These are phyloP conservation scores for Nettapus auritus DNA, from an alignment of 2,113 vertebrate species.

Conservation along the genomic window DNA sequence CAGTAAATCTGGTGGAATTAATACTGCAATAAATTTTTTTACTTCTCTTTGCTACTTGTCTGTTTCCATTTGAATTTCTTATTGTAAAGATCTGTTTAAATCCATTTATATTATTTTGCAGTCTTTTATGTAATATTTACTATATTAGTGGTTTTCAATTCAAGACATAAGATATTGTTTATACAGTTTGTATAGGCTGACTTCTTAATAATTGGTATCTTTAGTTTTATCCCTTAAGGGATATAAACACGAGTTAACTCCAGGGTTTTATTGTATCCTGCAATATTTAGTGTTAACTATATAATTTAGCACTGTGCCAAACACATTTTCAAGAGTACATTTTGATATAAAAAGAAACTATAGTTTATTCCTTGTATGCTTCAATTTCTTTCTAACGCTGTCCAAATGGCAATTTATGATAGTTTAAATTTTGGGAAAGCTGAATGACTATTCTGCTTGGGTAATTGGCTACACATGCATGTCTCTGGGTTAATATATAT, in stretches of 20 bases:
- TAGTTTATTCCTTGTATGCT: slow-evolving; percentile 87
- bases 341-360: slow-evolving; percentile 88
- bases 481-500: slow-evolving; percentile 50
- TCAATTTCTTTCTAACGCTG: slow-evolving; percentile 83
- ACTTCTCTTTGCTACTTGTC: slow-evolving; percentile 99
- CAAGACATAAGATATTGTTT: slow-evolving; percentile 84
- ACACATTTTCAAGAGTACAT: slow-evolving; percentile 87
- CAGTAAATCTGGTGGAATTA: slow-evolving; percentile 96
- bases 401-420: slow-evolving; percentile 73
- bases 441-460: slow-evolving; percentile 51
- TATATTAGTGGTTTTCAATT: slow-evolving; percentile 83
- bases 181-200: slow-evolving; percentile 86
- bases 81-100: slow-evolving; percentile 88
- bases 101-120: slow-evolving; percentile 86
- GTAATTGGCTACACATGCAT: neutral
- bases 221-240: slow-evolving; percentile 82
- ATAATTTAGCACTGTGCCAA: slow-evolving; percentile 89
- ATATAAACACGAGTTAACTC: slow-evolving; percentile 81
- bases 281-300: slow-evolving; percentile 86
- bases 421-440: slow-evolving; percentile 63
- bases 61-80: slow-evolving; percentile 91
- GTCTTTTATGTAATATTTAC: slow-evolving; percentile 86
- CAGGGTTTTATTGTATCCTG: slow-evolving; percentile 84
- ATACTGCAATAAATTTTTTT: slow-evolving; percentile 99
- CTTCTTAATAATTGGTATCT: slow-evolving; percentile 84